Conservation (phyloP, 2,113 vertebrate species). For the Sus scrofa region T2T-Sscrofa CM000819.6:140806501-140807000, state of each 20-base stretch:
- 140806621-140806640: not conserved
- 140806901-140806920: accelerated
- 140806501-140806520: not conserved
- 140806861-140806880: not conserved
- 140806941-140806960: not conserved
- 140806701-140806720: not conserved
- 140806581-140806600: not conserved
- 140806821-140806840: not conserved
- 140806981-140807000: not conserved
- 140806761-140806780: not conserved
- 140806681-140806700: not conserved
- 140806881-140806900: not conserved
- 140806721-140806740: not conserved
- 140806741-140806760: not conserved
- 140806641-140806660: not conserved
- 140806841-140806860: not conserved
- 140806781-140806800: not conserved
- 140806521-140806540: not conserved
- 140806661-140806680: not conserved
- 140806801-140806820: constrained; percentile 39
- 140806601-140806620: not conserved
- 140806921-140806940: not conserved
- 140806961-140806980: not conserved
- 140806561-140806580: not conserved
- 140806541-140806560: not conserved